phyloP scores from a whole-genome alignment of 2,113 vertebrate species.

The Platysteira castanea region DNA sequence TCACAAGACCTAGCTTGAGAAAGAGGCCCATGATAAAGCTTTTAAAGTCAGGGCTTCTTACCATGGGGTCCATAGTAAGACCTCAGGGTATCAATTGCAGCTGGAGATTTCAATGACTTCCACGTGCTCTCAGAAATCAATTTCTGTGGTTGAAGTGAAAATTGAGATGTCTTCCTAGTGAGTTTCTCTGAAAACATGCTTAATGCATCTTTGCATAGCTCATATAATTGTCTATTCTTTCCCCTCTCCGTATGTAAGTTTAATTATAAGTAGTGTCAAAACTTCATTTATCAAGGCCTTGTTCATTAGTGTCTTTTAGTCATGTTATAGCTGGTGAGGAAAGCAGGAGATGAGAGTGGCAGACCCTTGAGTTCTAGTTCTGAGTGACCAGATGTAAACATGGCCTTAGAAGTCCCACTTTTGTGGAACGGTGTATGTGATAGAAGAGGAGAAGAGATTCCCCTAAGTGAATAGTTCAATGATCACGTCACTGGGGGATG shows the following conservation, averaged over 20 bases:
- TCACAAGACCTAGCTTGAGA: neutral
- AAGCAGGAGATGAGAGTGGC: neutral
- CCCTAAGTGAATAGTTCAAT: neutral
- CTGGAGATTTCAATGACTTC: neutral
- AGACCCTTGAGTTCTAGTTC: neutral
- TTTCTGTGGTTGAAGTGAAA: neutral
- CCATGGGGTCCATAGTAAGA: neutral
- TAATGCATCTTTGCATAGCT: neutral
- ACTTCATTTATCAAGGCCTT: neutral
- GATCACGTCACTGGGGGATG: neutral
- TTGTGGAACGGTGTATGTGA: neutral
- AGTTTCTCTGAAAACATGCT: neutral
- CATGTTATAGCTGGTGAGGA: neutral
- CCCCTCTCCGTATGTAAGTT: neutral
- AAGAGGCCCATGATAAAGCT: neutral
- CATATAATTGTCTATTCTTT: neutral
- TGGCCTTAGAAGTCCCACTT: neutral
- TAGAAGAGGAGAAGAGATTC: neutral
- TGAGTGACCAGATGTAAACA: neutral
- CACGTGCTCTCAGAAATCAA: neutral
- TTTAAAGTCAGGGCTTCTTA: neutral
- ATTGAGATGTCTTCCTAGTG: neutral
- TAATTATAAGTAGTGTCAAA: neutral
- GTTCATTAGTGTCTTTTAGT: neutral
- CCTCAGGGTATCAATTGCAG: neutral